Evolutionary conservation across 2,113 vertebrate genomes (phyloP).

Genomic region (Carollia perspicillata): DNA sequence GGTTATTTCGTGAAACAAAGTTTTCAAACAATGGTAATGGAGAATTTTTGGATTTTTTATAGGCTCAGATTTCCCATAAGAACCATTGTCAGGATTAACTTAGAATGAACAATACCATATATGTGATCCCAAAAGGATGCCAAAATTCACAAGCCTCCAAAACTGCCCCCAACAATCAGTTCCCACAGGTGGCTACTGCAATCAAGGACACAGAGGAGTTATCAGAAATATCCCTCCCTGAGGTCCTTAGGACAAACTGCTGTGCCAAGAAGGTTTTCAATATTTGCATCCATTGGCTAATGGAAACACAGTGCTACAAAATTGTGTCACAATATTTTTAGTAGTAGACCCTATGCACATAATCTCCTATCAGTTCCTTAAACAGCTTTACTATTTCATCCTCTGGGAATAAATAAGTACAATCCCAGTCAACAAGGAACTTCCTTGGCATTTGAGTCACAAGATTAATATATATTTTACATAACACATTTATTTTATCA

Average conservation of each 20-base stretch:
- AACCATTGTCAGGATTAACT: not conserved
- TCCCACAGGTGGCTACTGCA: not conserved
- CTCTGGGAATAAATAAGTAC: not conserved
- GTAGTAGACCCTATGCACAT: too few relatives aligned
- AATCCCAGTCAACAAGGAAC: not conserved
- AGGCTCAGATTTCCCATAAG: not conserved
- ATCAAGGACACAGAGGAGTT: not conserved
- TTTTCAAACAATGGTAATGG: not conserved
- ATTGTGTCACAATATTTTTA: not conserved
- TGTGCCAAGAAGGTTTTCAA: not conserved
- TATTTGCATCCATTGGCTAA: not conserved
- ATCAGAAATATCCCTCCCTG: not conserved
- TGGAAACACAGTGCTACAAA: not conserved
- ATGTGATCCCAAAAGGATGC: not conserved
- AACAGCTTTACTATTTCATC: not conserved
- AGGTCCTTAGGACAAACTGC: too few relatives aligned
- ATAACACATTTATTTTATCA: too few relatives aligned
- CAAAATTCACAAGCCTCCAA: not conserved
- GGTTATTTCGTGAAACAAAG: not conserved
- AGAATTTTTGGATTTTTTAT: not conserved
- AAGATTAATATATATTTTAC: too few relatives aligned
- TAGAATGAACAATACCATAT: not conserved
- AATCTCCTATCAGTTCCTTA: too few relatives aligned
- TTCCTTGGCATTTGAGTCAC: not conserved
- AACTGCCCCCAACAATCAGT: not conserved